A percentile compares a stretch with the other conserved stretches of the same genome.
Evolutionary conservation across 2,888 invertebrate species (phyloP).

Genomic region (Drosophila pegasa): DNA sequence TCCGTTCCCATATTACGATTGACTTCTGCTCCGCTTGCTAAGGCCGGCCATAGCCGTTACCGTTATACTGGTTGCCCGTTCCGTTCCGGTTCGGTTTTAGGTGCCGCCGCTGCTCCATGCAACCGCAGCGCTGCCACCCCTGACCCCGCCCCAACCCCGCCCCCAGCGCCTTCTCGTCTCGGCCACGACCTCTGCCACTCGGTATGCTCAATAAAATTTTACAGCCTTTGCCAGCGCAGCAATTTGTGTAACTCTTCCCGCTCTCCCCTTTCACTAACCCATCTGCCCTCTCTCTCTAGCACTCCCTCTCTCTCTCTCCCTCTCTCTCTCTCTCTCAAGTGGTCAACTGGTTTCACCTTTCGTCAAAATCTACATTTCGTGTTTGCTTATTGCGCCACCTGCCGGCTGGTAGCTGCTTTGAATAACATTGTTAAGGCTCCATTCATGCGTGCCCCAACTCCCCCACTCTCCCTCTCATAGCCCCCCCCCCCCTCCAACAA

Average conservation of each 20-base stretch:
- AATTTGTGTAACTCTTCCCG: slow-evolving; percentile 71
- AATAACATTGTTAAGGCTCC: slow-evolving; percentile 65
- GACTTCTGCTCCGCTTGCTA: slow-evolving; percentile 8
- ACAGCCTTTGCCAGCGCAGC: slow-evolving; percentile 77
- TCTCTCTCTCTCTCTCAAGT: neutral
- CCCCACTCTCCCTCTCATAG: neutral
- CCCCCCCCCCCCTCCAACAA: neutral
- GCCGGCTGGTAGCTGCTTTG: slow-evolving; percentile 50
- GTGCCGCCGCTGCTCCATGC: neutral
- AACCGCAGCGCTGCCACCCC: no score
- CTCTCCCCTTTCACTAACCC: neutral
- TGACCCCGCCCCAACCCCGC: no score
- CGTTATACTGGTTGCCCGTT: neutral
- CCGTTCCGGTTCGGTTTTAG: slow-evolving; percentile 1
- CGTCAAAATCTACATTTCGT: slow-evolving; percentile 50
- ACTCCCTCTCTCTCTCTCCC: neutral
- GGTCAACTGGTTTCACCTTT: slow-evolving; percentile 71
- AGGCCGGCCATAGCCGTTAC: neutral
- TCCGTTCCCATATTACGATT: neutral
- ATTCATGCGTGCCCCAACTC: slow-evolving; percentile 41
- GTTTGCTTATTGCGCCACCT: slow-evolving; percentile 41
- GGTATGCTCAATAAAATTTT: slow-evolving; percentile 77
- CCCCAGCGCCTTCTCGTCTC: neutral
- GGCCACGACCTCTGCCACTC: neutral
- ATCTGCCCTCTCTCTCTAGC: neutral